phyloP scores from a whole-genome alignment of 2,888 invertebrate species.

The Syrista parreyssii region DNA sequence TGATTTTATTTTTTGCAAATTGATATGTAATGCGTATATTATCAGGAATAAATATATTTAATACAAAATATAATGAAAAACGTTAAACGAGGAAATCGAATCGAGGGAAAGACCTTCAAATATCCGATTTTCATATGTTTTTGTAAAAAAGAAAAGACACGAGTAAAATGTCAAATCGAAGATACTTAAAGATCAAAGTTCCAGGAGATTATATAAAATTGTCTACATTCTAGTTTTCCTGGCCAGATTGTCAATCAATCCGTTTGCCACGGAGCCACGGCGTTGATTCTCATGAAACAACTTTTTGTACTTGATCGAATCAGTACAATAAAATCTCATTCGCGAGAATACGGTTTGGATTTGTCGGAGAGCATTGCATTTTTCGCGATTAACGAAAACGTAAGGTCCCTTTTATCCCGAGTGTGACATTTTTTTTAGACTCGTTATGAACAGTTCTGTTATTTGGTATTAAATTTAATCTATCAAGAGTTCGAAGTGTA shows the following conservation, averaged over 20 bases:
- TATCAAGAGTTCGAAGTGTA: constrained; percentile 80
- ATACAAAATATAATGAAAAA: not conserved
- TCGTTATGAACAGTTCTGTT: not conserved
- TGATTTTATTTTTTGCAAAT: not conserved
- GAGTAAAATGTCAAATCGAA: not conserved
- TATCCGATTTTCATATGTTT: not conserved
- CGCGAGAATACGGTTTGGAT: not conserved
- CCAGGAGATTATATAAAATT: not conserved
- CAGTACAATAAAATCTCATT: not conserved
- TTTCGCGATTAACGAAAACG: not conserved
- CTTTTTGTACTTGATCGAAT: not conserved
- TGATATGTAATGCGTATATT: not conserved
- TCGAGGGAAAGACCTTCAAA: not conserved
- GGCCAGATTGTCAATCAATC: too few relatives aligned
- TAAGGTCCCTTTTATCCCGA: constrained; percentile 1
- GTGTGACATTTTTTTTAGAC: not conserved
- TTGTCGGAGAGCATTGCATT: not conserved
- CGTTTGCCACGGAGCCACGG: too few relatives aligned
- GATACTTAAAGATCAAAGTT: not conserved
- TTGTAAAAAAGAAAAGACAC: not conserved
- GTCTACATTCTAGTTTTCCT: not conserved
- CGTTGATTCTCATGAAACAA: not conserved
- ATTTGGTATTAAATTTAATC: constrained; percentile 44
- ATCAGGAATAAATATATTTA: not conserved
- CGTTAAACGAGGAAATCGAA: not conserved